Base-by-base conservation (phyloP, 2,888 invertebrate genomes). In the Amaurobius ferox region DNA sequence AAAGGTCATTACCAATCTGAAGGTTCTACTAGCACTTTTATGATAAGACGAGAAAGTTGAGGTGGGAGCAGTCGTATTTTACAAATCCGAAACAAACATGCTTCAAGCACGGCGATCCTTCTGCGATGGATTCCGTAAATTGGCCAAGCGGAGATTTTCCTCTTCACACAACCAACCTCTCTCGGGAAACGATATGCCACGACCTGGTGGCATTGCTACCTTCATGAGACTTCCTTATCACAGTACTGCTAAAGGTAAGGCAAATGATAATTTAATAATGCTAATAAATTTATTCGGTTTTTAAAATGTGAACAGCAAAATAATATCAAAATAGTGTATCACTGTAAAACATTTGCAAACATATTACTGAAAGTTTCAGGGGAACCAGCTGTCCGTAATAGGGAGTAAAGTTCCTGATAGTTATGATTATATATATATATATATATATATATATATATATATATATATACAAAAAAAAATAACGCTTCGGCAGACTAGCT, bases 151-250 rank as follows among this genome's bases (percentile, higher is more conserved):
- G 29, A 35, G 55, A 68, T 73, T 28, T 73, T 73, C 67, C 0
- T 67, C 80, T 26, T 73, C 66, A 16, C 73, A 67, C 39, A 87
- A 87, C 26, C 71, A 76, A 13, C 87, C 87, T 1, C 26, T 81
- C 16, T 87, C 87, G 19, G 87, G 67, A 5, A 87, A 87, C 67
- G 80, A 83, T 11, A 74, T 87, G 78, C 81, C 87, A 5, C 40
- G 87, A 35, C 68, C 87, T 30, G 87, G 87, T 1, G 87, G 87
- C 32, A 78, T 81, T 6, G 62, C 87, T 1, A 83, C 87, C 0
- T 87, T 87, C 32, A 87, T 87, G 87, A 72, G 87, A 30, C 64
- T 87, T 1, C 87, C 87, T 13, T 40, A 61, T 64, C 67, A 79
- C 11, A 16, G 30, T 11, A 35, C 78, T 16, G 71, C 87, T 0